A percentile compares a stretch with the other conserved stretches of the same genome.
These are phyloP conservation scores for Paramormyrops kingsleyae DNA, from an alignment of 2,113 vertebrate species.

Conservation along the genomic window DNA sequence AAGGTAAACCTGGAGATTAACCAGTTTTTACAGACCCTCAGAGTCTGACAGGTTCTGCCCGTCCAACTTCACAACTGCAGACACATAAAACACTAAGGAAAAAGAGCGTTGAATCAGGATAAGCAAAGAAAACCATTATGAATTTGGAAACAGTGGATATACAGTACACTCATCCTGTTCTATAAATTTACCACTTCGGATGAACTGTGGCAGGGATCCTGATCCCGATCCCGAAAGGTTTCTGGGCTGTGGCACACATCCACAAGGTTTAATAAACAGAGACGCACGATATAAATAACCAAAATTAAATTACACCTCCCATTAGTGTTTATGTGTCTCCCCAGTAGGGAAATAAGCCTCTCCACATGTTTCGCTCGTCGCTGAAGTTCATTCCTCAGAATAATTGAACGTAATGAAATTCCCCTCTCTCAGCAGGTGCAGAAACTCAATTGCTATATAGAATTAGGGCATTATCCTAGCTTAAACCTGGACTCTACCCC, in stretches of 20 bases:
- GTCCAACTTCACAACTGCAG: background rate
- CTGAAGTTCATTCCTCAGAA: conserved; percentile 39
- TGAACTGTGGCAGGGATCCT: background rate
- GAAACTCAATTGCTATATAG: conserved; percentile 13
- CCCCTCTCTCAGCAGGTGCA: conserved; percentile 46
- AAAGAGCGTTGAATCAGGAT: background rate
- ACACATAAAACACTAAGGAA: background rate
- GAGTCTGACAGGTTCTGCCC: background rate
- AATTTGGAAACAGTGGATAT: background rate
- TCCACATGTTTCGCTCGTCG: conserved; percentile 43
- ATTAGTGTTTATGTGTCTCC: conserved; percentile 23
- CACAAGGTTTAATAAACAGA: conserved; percentile 17
- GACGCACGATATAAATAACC: conserved; percentile 39
- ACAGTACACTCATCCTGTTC: background rate
- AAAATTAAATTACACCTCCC: conserved; percentile 49
- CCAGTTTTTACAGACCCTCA: background rate
- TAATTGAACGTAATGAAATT: conserved; percentile 60
- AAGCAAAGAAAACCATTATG: background rate
- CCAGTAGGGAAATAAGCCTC: conserved; percentile 29
- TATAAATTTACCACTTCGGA: background rate
- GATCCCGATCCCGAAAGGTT: background rate
- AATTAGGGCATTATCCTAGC: conserved; percentile 19
- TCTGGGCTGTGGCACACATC: background rate
- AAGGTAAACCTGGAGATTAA: background rate
- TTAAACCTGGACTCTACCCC: background rate